Evolutionary conservation across 1,140 invertebrate species (phyloP).

Genomic region (Zaprionus taronus): DNA sequence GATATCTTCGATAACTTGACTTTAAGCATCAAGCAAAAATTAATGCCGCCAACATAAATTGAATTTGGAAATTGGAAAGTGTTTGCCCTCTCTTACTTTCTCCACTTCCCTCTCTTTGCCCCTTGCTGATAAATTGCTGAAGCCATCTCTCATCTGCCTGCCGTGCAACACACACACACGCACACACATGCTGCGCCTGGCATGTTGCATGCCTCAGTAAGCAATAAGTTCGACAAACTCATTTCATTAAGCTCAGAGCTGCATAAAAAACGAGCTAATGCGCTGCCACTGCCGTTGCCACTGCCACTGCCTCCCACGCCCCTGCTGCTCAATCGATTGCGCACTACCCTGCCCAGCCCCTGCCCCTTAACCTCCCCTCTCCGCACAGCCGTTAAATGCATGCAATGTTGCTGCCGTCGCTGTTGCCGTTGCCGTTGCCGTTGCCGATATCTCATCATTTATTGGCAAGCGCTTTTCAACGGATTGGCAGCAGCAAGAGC

Average conservation of each 20-base stretch:
- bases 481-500: slow-evolving; percentile 64
- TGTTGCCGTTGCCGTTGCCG: slow-evolving; percentile 28
- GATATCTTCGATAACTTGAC: background rate
- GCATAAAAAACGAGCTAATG: slow-evolving; percentile 77
- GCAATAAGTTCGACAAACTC: slow-evolving; percentile 82
- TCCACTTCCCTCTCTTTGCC: background rate
- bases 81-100: background rate
- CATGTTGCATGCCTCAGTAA: slow-evolving; percentile 77
- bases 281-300: slow-evolving; percentile 49
- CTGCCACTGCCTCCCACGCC: slow-evolving; percentile 4
- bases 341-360: no score
- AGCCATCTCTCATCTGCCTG: background rate
- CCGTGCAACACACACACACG: background rate
- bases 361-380: background rate
- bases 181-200: slow-evolving; percentile 43
- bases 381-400: slow-evolving; percentile 18
- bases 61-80: background rate
- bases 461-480: slow-evolving; percentile 81
- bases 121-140: background rate
- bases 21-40: background rate
- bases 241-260: slow-evolving; percentile 77
- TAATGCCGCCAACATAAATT: slow-evolving; percentile 10
- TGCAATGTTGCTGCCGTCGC: slow-evolving; percentile 29
- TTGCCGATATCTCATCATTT: slow-evolving; percentile 75
- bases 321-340: slow-evolving; percentile 6